A percentile compares a stretch with the other conserved stretches of the same genome.
phyloP scores from a whole-genome alignment of 2,888 invertebrate species.

The Heteromyza rotundicornis region DNA sequence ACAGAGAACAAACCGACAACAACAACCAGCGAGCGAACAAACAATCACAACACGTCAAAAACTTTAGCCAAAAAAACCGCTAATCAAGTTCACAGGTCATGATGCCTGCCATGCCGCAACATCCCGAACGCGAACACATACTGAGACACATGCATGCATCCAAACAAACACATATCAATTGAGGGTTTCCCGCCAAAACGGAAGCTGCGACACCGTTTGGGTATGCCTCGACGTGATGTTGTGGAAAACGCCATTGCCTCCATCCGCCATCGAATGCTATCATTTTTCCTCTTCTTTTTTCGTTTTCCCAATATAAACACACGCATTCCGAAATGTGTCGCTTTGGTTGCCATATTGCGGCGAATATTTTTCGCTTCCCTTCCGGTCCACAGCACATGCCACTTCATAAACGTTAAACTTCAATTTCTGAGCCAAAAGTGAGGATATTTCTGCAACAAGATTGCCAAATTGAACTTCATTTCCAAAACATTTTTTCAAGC shows the following conservation, averaged over 20 bases:
- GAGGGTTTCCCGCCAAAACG: constrained; percentile 9
- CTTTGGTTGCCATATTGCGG: constrained; percentile 12
- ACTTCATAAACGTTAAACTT: no score
- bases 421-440: no score
- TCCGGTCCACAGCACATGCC: no score
- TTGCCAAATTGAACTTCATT: no score
- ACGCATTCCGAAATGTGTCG: not conserved
- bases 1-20: constrained; percentile 22
- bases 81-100: constrained; percentile 56
- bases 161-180: constrained; percentile 3
- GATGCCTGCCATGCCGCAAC: constrained; percentile 18
- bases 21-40: constrained; percentile 10
- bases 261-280: no score
- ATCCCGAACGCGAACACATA: constrained; percentile 13
- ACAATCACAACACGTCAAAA: constrained; percentile 40
- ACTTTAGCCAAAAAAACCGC: constrained; percentile 53
- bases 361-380: not conserved
- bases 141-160: constrained; percentile 15
- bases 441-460: no score
- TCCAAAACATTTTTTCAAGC: no score
- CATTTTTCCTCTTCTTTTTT: not conserved
- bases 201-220: constrained; percentile 21
- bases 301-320: no score
- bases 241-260: not conserved
- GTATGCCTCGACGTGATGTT: constrained; percentile 1